Evolutionary conservation across 2,888 invertebrate species (phyloP), one percentile per base, ranked within the genome.

Genomic region (Drosophila phalerata): DNA sequence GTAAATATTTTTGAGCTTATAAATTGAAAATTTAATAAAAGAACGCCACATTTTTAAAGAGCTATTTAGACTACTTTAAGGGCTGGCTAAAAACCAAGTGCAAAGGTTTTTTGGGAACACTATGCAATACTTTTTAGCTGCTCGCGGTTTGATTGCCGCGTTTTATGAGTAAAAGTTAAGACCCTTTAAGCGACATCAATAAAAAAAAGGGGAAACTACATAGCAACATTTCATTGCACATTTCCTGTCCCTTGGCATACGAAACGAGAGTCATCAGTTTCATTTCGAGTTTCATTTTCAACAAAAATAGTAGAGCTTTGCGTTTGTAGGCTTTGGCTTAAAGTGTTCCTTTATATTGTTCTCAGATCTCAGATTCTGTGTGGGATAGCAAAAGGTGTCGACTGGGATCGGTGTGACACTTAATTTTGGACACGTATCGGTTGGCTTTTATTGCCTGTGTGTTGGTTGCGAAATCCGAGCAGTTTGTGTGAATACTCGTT

Each of bases 181-280:
- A 58, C 78, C 64, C 81, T 79, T 80, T 73, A 68, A 78, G 64
- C 65, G 79, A 76, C 79, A 76, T 66, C 70, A 70, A 79, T 80
- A 79, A 80, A 79, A 77, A 10, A 10, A 8, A 45, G 67, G 38
- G 62, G 61, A 82, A 78, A 78, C 69, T 70, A 72, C 66, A 72
- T 63, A n/a, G 56, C 73, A 67, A 69, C 76, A 73, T 78, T 80
- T 75, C 56, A 72, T 38, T 32, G 67, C 80, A 75, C 75, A 66
- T 72, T 77, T 80, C 68, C 77, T 73, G 74, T 43, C 51, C 62
- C 71, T 66, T 64, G 79, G 52, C 66, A 74, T 64, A 48, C 61
- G 53, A 57, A 66, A 52, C 37, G 28, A 43, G 65, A 49, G 48
- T 28, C 63, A 52, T 52, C 32, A 47, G 53, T 67, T 56, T 56